Conservation (phyloP, 1,140 invertebrate genomes). For the Scaptomyza pallida region DNA sequence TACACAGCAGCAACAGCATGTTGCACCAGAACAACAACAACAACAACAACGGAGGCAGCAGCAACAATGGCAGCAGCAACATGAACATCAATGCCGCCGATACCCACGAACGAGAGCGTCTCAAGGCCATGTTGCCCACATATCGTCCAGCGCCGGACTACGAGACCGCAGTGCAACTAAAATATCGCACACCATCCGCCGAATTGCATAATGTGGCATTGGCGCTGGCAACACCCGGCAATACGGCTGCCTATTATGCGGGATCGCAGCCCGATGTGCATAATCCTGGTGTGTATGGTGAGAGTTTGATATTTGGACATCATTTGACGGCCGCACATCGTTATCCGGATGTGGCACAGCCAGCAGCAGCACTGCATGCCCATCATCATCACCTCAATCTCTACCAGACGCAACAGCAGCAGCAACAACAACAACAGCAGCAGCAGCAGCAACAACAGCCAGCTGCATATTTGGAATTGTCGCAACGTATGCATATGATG, state of each 20-base stretch:
- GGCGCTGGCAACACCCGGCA: slow-evolving; percentile 52
- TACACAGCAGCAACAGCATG: slow-evolving; percentile 73
- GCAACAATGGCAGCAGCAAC: slow-evolving; percentile 15
- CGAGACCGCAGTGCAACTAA: slow-evolving; percentile 94
- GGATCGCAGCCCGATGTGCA: slow-evolving; percentile 81
- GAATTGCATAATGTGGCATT: slow-evolving; percentile 78
- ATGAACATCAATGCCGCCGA: slow-evolving; percentile 23
- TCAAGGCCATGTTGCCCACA: slow-evolving; percentile 90
- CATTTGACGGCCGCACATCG: slow-evolving; percentile 69
- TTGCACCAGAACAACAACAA: slow-evolving; percentile 57
- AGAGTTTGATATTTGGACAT: slow-evolving; percentile 67
- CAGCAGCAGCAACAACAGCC: slow-evolving; percentile 18
- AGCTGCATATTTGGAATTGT: slow-evolving; percentile 68
- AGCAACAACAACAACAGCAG: slow-evolving; percentile 47
- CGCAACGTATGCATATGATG: slow-evolving; percentile 86
- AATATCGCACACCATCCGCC: slow-evolving; percentile 86
- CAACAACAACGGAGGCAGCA: slow-evolving; percentile 58
- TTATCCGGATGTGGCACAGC: slow-evolving; percentile 87
- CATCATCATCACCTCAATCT: slow-evolving; percentile 71
- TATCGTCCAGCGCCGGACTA: slow-evolving; percentile 97
- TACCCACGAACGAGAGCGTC: slow-evolving; percentile 71
- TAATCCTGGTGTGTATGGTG: slow-evolving; percentile 64
- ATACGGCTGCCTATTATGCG: slow-evolving; percentile 63
- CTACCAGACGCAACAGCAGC: slow-evolving; percentile 58
- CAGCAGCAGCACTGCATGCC: slow-evolving; percentile 83